A percentile compares a stretch with the other conserved stretches of the same genome.
Evolutionary conservation across 2,888 invertebrate genomes (phyloP).

Genomic region (Eristalis tenax): DNA sequence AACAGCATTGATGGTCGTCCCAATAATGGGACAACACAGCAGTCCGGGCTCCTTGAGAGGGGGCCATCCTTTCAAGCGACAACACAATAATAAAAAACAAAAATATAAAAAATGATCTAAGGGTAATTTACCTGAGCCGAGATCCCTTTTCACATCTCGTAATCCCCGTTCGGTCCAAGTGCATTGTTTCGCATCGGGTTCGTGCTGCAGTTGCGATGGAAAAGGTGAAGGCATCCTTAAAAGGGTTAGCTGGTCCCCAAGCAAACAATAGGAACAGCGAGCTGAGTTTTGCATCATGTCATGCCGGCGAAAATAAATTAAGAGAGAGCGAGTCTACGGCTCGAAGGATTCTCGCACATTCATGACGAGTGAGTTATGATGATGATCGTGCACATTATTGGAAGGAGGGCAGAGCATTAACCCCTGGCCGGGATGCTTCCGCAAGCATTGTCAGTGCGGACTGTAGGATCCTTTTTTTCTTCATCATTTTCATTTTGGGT

Average conservation of each 20-base stretch:
- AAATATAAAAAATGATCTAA: constrained; percentile 45
- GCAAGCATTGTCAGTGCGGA: constrained; percentile 62
- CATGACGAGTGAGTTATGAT: constrained; percentile 70
- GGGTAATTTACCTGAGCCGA: constrained; percentile 69
- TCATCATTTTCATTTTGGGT: background rate
- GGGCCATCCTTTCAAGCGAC: constrained; percentile 42
- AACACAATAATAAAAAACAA: constrained; percentile 7
- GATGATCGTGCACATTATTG: constrained; percentile 70
- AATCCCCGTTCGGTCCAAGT: constrained; percentile 28
- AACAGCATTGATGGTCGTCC: constrained; percentile 36
- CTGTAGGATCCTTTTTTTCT: constrained; percentile 38
- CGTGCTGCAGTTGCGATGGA: constrained; percentile 63
- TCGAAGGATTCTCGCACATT: constrained; percentile 66
- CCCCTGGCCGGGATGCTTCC: constrained; percentile 67
- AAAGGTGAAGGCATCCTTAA: constrained; percentile 47
- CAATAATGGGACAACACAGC: constrained; percentile 53
- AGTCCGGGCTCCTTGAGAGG: constrained; percentile 49
- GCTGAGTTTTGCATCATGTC: constrained; percentile 69
- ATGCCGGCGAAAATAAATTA: constrained; percentile 70
- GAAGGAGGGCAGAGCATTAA: constrained; percentile 66
- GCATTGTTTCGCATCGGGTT: constrained; percentile 61
- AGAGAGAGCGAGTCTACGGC: constrained; percentile 61
- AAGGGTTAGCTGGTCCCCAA: constrained; percentile 55
- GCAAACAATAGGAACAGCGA: constrained; percentile 42
- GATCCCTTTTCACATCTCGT: constrained; percentile 47